Base-by-base conservation (phyloP, 2,888 invertebrate species). In the Papilio gigon region DNA sequence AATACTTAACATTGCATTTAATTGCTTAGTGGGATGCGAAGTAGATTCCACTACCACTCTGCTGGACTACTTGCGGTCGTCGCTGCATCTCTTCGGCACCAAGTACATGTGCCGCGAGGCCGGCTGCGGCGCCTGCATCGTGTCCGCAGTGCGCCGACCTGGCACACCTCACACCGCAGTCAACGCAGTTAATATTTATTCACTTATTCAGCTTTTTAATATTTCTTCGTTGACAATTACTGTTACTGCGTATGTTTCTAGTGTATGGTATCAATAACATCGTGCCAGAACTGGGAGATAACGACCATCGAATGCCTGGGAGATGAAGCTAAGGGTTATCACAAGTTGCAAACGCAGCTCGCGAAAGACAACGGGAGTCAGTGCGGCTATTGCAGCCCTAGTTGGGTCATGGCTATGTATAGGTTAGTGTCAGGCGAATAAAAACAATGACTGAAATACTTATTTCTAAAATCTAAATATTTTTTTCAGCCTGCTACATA, bases 31-130 rank as follows among this genome's bases (percentile, higher is more conserved):
- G 64, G 80, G 81, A 27, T 78, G 83, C 0, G 83, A 85, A 80
- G 84, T 83, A 65, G 77, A 79, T 22, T 80, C 85, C 0, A 81
- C 84, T 11, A 93, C 93, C 0, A 89, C 93, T 0, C 83, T 95
- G 11, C 93, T 94, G 72, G 88, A 92, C 25, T 95, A 93, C 75
- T 84, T 95, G n/a, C 87, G 95, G 8, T 85, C 93, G 0, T 79
- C 84, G 67, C 87, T 93, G 1, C 85, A 92, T 58, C 82, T 95
- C 4, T 93, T 89, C 8, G 95, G 95, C 9, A 95, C 95, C 0
- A 95, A 95, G 79, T 89, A 86, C 63, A 94, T 94, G 94, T 95
- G 95, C 73, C 86, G 89, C 1, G 94, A 95, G 78, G 95, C 94
- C 1, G 95, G 95, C 17, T 95, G 95, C 76, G 95, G 95, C 0